These are phyloP conservation scores for Anthoscopus minutus DNA, from an alignment of 2,113 vertebrate genomes.

Conservation along the genomic window DNA sequence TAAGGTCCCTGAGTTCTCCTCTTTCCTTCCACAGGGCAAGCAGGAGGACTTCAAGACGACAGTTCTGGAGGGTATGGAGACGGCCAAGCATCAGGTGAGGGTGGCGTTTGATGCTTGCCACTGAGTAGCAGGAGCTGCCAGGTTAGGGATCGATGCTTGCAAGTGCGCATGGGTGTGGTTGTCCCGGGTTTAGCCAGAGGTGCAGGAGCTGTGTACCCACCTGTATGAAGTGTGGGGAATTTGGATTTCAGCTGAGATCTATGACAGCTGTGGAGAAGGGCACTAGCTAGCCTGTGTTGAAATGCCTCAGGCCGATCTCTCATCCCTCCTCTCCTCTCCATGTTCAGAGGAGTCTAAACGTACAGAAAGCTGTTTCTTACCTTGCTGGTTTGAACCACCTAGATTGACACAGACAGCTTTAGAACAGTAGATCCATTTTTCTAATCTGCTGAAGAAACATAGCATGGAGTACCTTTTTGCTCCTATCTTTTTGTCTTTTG, in stretches of 20 bases:
- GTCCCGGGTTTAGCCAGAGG: conserved; percentile 32
- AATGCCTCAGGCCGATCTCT: conserved; percentile 72
- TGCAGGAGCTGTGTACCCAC: conserved; percentile 15
- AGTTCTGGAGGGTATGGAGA: conserved; percentile 85
- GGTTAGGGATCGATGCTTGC: conserved; percentile 74
- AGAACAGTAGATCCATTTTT: conserved; percentile 18
- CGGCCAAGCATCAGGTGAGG: conserved; percentile 85
- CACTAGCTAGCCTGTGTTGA: neutral
- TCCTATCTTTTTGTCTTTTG: neutral
- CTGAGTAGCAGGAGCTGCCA: conserved; percentile 74
- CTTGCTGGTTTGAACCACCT: neutral
- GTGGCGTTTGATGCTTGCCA: conserved; percentile 81
- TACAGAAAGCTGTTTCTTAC: neutral
- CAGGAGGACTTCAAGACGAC: conserved; percentile 85
- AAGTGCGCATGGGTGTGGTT: conserved; percentile 64
- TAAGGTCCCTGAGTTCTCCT: conserved; percentile 85
- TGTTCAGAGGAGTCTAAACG: conserved; percentile 40
- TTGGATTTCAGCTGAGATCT: neutral
- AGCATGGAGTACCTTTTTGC: neutral
- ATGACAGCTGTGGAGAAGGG: neutral
- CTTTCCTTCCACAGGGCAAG: conserved; percentile 85
- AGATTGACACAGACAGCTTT: neutral
- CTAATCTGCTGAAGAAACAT: neutral
- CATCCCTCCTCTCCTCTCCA: conserved; percentile 70
- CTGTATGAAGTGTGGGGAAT: neutral